Percentiles rank a stretch among this genome's conserved stretches.
These are phyloP conservation scores for Apomyelois bistriatella DNA, from an alignment of 2,888 invertebrate species.

Conservation along the genomic window DNA sequence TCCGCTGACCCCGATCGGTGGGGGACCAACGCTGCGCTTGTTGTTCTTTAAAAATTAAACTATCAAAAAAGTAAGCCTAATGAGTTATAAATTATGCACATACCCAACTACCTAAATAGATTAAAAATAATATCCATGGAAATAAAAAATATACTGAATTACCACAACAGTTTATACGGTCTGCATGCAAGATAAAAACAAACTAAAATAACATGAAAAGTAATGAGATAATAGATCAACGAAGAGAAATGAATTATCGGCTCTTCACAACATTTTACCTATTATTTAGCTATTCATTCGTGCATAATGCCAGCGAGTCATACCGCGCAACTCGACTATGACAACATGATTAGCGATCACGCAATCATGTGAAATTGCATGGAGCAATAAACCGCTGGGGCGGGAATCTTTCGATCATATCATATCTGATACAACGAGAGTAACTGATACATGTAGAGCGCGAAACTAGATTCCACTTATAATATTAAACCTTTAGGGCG, in stretches of 20 bases:
- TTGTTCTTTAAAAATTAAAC: too few relatives aligned
- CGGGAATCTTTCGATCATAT: not conserved
- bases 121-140: too few relatives aligned
- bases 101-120: too few relatives aligned
- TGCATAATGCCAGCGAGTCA: not conserved
- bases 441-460: not conserved
- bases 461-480: not conserved
- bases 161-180: too few relatives aligned
- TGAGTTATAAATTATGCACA: too few relatives aligned
- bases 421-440: not conserved
- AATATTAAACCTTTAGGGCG: too few relatives aligned
- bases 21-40: too few relatives aligned
- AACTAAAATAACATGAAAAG: not conserved
- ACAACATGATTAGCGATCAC: not conserved
- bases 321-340: not conserved
- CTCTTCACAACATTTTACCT: slow-evolving; percentile 2
- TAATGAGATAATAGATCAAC: not conserved
- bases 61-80: too few relatives aligned
- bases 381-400: slow-evolving; percentile 5
- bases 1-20: too few relatives aligned
- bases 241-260: slow-evolving; percentile 15
- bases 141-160: too few relatives aligned
- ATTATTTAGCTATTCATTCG: not conserved
- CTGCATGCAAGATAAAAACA: too few relatives aligned
- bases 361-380: slow-evolving; percentile 3